Evolutionary conservation across 2,888 invertebrate genomes (phyloP).

Genomic region (Ornithoptera priamus): DNA sequence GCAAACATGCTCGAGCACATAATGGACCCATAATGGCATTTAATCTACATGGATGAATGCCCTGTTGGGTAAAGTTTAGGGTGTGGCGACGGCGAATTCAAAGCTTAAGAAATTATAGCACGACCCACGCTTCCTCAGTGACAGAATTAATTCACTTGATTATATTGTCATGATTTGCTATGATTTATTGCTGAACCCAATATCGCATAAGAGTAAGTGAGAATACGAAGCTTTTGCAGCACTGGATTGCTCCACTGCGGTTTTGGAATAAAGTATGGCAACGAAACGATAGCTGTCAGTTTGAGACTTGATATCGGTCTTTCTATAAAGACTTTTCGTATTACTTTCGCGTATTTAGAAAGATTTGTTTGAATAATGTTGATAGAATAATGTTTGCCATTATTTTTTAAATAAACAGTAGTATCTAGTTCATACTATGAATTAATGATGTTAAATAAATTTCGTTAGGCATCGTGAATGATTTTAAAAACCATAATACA

Average conservation of each 20-base stretch:
- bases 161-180: conserved; percentile 55
- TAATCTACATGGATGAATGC: conserved; percentile 58
- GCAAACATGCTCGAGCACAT: conserved; percentile 49
- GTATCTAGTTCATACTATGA: no score
- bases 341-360: neutral
- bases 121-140: conserved; percentile 59
- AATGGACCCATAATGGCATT: conserved; percentile 52
- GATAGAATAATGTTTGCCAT: no score
- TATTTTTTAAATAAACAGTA: no score
- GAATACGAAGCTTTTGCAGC: conserved; percentile 30
- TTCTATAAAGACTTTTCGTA: neutral
- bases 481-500: no score
- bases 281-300: conserved; percentile 1
- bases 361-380: no score
- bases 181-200: conserved; percentile 51
- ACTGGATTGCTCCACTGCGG: conserved; percentile 24
- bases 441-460: no score
- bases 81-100: conserved; percentile 48
- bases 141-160: conserved; percentile 57
- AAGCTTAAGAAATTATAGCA: conserved; percentile 50
- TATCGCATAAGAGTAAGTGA: conserved; percentile 45
- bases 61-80: conserved; percentile 48
- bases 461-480: no score
- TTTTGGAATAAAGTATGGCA: conserved; percentile 13
- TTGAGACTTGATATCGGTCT: conserved; percentile 17